Base-by-base conservation (phyloP, 2,888 invertebrate genomes). In the Leucophenga maculata region DNA sequence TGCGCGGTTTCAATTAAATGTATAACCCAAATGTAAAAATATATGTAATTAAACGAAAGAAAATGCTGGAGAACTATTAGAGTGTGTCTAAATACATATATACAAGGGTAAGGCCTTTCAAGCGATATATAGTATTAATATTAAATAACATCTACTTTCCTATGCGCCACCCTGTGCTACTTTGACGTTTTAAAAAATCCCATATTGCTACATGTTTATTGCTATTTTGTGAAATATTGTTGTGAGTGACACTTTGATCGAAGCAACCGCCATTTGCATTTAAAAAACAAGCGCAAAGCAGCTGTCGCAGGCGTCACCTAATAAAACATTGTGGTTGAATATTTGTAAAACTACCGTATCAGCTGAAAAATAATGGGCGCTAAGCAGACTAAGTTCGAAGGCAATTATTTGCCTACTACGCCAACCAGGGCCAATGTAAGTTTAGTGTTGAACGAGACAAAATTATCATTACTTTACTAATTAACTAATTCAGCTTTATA, bases 331-430 rank as follows among this genome's bases (percentile, higher is more conserved):
- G 22, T 26, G 13, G 22, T 26, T 26, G 9, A 46, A 44, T 18
- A 32, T 52, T 31, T 6, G 4, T n/a, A 20, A 31, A 20, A 20
- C 6, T 54, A 18, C 6, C 14, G 13, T 54, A 54, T 20, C 18
- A 9, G 44, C 9, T 14, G 20, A 18, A 44, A 57, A 26, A 59
- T 68, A 65, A 87, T 87, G 87, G 87, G 87, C 62, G 73, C 84
- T 3, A 87, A 80, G 67, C 79, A 80, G 69, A 82, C 85, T 1
- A 87, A 87, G 78, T 72, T 86, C 0, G 86, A 86, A n/a, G 80
- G 78, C 16, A 75, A 50, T 4, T 82, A 77, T 26, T 67, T 85
- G 68, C 76, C 85, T 3, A 78, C 77, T n/a, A 82, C 82, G 3
- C 80, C 84, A 1, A 73, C 74, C 6, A 59, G 76, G 4, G 77